A percentile compares a stretch with the other conserved stretches of the same genome.
Evolutionary conservation across 1,140 invertebrate genomes (phyloP).

Genomic region (Mylabris phalerata): DNA sequence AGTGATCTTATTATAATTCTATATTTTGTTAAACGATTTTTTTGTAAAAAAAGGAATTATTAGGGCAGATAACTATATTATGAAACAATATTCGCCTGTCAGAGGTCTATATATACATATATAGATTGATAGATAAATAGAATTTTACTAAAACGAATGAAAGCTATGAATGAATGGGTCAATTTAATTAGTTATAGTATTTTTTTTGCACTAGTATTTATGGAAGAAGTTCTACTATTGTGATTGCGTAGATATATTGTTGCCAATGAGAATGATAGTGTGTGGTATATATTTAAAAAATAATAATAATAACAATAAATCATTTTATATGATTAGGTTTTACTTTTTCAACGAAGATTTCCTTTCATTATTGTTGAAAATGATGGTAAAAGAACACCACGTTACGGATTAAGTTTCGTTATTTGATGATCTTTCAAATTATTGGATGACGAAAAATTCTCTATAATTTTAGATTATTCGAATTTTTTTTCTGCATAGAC

Average conservation of each 20-base stretch:
- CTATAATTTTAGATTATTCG: too few relatives aligned
- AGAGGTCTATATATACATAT: conserved; percentile 17
- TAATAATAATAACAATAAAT: not conserved
- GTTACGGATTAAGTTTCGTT: too few relatives aligned
- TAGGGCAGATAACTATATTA: conserved; percentile 16
- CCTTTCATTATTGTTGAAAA: too few relatives aligned
- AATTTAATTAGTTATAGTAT: conserved; percentile 37
- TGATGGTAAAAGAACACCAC: too few relatives aligned
- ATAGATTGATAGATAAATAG: conserved; percentile 4
- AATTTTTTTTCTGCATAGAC: too few relatives aligned
- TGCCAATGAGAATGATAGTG: conserved; percentile 30
- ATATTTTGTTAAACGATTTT: conserved; percentile 11
- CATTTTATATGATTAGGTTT: too few relatives aligned
- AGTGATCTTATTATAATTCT: not conserved
- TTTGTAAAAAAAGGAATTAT: conserved; percentile 5
- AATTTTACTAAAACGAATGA: too few relatives aligned
- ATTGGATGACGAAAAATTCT: too few relatives aligned
- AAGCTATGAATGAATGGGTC: not conserved
- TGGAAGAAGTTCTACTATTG: conserved; percentile 30
- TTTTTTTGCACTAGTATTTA: conserved; percentile 42
- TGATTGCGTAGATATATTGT: conserved; percentile 36
- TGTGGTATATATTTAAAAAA: conserved; percentile 31
- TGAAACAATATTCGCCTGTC: conserved; percentile 8
- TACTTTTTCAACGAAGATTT: too few relatives aligned
- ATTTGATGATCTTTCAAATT: too few relatives aligned